Conservation (phyloP, 1,140 invertebrate genomes). For the Anastrepha obliqua region DNA sequence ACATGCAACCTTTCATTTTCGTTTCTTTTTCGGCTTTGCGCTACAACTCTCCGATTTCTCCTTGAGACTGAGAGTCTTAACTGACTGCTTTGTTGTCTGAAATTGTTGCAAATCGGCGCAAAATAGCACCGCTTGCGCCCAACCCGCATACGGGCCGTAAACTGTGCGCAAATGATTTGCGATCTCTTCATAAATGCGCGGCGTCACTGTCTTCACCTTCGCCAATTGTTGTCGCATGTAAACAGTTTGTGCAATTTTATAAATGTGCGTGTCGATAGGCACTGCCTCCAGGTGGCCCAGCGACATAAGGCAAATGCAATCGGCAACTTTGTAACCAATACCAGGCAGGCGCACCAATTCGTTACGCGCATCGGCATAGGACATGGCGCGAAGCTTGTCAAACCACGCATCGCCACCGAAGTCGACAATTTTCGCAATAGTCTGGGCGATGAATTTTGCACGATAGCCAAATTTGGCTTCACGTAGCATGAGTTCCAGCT, state of each 20-base stretch:
- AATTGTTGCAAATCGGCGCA: slow-evolving; percentile 85
- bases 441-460: slow-evolving; percentile 88
- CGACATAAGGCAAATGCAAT: slow-evolving; percentile 98
- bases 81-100: slow-evolving; percentile 58
- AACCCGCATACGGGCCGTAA: slow-evolving; percentile 93
- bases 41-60: background rate
- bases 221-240: slow-evolving; percentile 89
- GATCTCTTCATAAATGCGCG: slow-evolving; percentile 90
- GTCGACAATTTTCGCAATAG: slow-evolving; percentile 81
- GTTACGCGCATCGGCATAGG: slow-evolving; percentile 84
- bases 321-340: slow-evolving; percentile 96
- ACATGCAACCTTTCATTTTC: slow-evolving; percentile 53
- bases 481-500: slow-evolving; percentile 84
- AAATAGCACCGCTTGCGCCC: slow-evolving; percentile 95
- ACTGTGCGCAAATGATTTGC: slow-evolving; percentile 85
- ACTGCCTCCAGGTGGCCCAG: slow-evolving; percentile 91
- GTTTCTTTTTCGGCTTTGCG: slow-evolving; percentile 28
- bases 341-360: slow-evolving; percentile 87
- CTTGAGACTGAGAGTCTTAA: background rate
- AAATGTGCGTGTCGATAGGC: slow-evolving; percentile 98
- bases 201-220: slow-evolving; percentile 87
- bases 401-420: slow-evolving; percentile 85
- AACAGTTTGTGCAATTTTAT: slow-evolving; percentile 88
- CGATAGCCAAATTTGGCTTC: slow-evolving; percentile 94
- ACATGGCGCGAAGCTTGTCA: slow-evolving; percentile 78